phyloP scores from a whole-genome alignment of 2,113 vertebrate genomes.

The Myiopsitta monachus region DNA sequence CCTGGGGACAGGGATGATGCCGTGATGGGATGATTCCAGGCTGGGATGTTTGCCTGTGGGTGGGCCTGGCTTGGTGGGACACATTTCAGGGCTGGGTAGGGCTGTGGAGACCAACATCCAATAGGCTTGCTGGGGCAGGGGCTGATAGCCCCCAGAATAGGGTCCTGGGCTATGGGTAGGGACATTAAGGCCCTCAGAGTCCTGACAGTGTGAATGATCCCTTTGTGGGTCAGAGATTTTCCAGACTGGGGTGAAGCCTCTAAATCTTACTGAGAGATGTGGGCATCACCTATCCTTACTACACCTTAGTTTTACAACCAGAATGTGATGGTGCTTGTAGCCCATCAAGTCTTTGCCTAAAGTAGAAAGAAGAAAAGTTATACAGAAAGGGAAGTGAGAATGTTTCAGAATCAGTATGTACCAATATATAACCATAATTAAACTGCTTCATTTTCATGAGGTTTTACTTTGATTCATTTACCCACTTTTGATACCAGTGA shows the following conservation, averaged over 20 bases:
- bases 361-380: background rate
- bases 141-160: background rate
- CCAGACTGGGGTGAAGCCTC: background rate
- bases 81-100: fast-evolving
- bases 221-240: background rate
- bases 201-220: fast-evolving
- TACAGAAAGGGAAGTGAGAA: background rate
- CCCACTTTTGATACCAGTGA: conserved; percentile 41
- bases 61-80: background rate
- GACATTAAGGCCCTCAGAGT: background rate
- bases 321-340: background rate
- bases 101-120: background rate
- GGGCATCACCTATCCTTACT: background rate
- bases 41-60: fast-evolving
- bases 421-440: conserved; percentile 3
- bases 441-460: conserved; percentile 57
- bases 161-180: background rate
- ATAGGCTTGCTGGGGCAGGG: background rate
- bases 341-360: background rate
- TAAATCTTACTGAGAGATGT: background rate
- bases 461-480: conserved; percentile 56
- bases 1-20: too few species aligned
- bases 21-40: fast-evolving
- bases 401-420: background rate
- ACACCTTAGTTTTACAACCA: background rate